These are phyloP conservation scores for Epirrhoe alternata DNA, from an alignment of 2,888 invertebrate species.

Conservation along the genomic window DNA sequence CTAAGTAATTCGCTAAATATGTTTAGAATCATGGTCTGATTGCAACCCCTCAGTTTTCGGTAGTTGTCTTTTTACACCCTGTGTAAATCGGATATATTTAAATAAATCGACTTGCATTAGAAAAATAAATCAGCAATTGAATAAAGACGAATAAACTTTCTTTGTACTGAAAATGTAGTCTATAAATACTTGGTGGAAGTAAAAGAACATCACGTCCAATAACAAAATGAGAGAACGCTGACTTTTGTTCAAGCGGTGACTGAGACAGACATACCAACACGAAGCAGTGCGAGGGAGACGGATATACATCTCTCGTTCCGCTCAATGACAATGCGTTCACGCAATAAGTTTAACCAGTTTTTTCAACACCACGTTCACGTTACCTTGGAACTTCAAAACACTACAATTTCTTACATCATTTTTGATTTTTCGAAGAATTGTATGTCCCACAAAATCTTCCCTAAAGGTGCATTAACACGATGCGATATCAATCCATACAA, in stretches of 20 bases:
- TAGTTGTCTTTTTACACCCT: no score
- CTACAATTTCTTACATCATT: no score
- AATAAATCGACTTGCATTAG: neutral
- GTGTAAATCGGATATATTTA: neutral
- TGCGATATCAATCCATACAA: no score
- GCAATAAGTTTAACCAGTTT: slow-evolving; percentile 18
- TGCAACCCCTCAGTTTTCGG: no score
- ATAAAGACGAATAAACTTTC: neutral
- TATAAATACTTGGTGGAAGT: slow-evolving; percentile 3
- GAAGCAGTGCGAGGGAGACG: slow-evolving; percentile 29
- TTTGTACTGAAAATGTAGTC: neutral
- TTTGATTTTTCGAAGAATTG: no score
- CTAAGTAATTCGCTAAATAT: no score
- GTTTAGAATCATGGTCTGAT: no score
- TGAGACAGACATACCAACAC: slow-evolving; percentile 15
- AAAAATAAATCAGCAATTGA: no score
- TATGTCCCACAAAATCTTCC: no score
- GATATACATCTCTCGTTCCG: slow-evolving; percentile 4
- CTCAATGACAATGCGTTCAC: slow-evolving; percentile 33
- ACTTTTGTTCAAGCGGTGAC: slow-evolving; percentile 12
- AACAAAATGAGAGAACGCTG: neutral
- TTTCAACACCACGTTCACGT: neutral
- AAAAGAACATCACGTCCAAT: slow-evolving; percentile 12
- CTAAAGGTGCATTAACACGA: no score
- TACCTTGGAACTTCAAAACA: no score